phyloP scores from a whole-genome alignment of 1,140 invertebrate species.

The Stenopsyche tienmushanensis region DNA sequence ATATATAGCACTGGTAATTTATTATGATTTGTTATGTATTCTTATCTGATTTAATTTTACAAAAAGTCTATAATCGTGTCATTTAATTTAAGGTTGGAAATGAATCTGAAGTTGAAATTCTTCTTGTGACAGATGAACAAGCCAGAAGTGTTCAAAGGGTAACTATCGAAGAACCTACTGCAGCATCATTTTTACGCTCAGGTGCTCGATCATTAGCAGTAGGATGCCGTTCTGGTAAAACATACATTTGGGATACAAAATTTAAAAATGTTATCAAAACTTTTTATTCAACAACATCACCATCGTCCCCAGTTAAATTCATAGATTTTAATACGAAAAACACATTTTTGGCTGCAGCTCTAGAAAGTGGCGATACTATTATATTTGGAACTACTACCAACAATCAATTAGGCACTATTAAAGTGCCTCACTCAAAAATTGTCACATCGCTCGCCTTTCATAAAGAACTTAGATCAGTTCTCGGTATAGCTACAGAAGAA shows the following conservation, averaged over 20 bases:
- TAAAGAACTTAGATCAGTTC: slow-evolving; percentile 49
- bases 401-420: slow-evolving; percentile 49
- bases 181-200: slow-evolving; percentile 51
- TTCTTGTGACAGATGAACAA: slow-evolving; percentile 51
- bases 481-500: slow-evolving; percentile 53
- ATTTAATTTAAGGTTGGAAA: slow-evolving; percentile 49
- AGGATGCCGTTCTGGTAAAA: slow-evolving; percentile 51
- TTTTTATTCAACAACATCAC: slow-evolving; percentile 49
- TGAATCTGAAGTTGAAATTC: slow-evolving; percentile 49
- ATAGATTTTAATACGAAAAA: slow-evolving; percentile 56
- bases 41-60: not conserved
- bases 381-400: slow-evolving; percentile 53
- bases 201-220: slow-evolving; percentile 51
- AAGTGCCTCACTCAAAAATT: slow-evolving; percentile 49
- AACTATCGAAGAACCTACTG: slow-evolving; percentile 50
- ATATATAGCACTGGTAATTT: slow-evolving; percentile 52
- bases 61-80: not conserved
- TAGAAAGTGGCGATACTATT: slow-evolving; percentile 53
- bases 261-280: slow-evolving; percentile 51
- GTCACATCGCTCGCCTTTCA: slow-evolving; percentile 54
- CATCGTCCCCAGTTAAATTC: slow-evolving; percentile 47
- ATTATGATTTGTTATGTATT: not conserved
- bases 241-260: slow-evolving; percentile 55
- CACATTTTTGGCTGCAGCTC: slow-evolving; percentile 50
- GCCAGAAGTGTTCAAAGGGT: slow-evolving; percentile 51